Base-by-base conservation (phyloP, 2,888 invertebrate species). In the Mesopsocus fuscifrons region DNA sequence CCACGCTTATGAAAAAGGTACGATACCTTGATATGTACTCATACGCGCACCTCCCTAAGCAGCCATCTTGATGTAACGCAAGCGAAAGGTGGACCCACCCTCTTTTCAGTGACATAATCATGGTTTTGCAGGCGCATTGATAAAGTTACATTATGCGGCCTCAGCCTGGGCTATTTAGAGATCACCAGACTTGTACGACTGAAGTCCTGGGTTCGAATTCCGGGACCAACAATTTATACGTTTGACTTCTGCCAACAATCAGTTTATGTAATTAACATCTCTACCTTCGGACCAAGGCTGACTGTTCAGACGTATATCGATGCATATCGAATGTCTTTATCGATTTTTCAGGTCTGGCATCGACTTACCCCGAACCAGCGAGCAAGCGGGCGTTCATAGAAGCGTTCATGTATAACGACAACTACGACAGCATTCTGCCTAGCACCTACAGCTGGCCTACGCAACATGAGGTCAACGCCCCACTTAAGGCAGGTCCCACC, bases 1-100 rank as follows among this genome's bases (percentile, higher is more conserved):
- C 53, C 79, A 85, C 64, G 88, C 91, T 3, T 98, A 94, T 58
- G 72, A 77, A 49, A 79, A 78, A 67, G 83, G 88, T 85, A 65
- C 11, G 59, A 54, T 48, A 16, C 11, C 22, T 18, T 17, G 13
- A 17, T 16, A 9, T 23, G 9, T 5, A 33, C 11, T 23, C 22
- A 41, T 21, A 21, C 16, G 20, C n/a, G 9, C n/a, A n/a, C n/a
- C n/a, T n/a, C n/a, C n/a, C n/a, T n/a, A n/a, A n/a, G n/a, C n/a
- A n/a, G n/a, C n/a, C n/a, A n/a, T n/a, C n/a, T n/a, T n/a, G n/a
- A n/a, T n/a, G n/a, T n/a, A n/a, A n/a, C n/a, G n/a, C n/a, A n/a
- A n/a, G n/a, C n/a, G n/a, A n/a, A n/a, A n/a, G n/a, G n/a, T n/a
- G n/a, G n/a, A n/a, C n/a, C n/a, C n/a, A n/a, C n/a, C n/a, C n/a